Percentiles rank a stretch among this genome's conserved stretches.
phyloP scores from a whole-genome alignment of 2,113 vertebrate genomes.

The Phainopepla nitens region DNA sequence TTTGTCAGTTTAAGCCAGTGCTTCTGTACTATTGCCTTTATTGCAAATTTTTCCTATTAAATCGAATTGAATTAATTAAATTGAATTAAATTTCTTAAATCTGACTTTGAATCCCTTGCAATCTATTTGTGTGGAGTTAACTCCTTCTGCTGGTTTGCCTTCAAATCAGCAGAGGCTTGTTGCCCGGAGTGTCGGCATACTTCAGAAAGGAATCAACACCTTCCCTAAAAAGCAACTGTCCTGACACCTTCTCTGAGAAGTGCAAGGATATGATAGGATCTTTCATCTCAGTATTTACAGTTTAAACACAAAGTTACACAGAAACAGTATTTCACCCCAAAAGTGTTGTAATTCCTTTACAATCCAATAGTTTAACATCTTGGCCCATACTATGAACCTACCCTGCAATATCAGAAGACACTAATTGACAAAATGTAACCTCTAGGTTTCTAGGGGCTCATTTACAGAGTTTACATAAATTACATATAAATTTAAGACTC shows the following conservation, averaged over 20 bases:
- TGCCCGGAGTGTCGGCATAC: neutral
- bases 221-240: neutral
- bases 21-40: neutral
- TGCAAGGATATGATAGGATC: neutral
- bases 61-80: too few species aligned
- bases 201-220: neutral
- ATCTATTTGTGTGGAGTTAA: neutral
- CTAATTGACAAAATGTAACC: neutral
- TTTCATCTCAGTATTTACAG: neutral
- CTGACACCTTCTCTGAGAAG: neutral
- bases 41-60: neutral
- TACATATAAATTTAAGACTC: neutral
- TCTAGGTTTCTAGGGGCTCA: neutral
- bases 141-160: neutral
- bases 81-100: too few species aligned
- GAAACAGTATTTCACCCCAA: neutral
- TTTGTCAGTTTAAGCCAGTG: neutral
- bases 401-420: neutral
- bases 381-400: neutral
- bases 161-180: neutral
- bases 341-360: neutral
- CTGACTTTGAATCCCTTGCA: neutral
- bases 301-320: neutral
- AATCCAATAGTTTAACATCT: neutral
- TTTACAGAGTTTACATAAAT: neutral